Evolutionary conservation across 2,113 vertebrate species (phyloP).

Genomic region (Leptosomus discolor): DNA sequence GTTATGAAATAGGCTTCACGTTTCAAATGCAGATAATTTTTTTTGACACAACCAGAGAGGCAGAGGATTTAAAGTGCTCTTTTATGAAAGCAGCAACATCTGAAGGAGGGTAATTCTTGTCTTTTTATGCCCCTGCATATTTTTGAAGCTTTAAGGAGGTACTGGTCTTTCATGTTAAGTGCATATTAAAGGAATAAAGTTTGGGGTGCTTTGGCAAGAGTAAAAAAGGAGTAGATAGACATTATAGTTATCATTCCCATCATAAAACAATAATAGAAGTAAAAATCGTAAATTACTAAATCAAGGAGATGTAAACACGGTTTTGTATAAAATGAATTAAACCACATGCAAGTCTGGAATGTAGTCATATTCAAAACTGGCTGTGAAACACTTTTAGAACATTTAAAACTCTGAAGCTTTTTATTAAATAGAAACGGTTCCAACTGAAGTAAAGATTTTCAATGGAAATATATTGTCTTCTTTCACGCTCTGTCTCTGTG

Average conservation of each 20-base stretch:
- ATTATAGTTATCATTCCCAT: conserved; percentile 44
- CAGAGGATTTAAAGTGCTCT: conserved; percentile 23
- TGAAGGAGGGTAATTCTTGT: conserved; percentile 55
- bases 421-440: background rate
- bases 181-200: conserved; percentile 32
- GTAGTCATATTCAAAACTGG: background rate
- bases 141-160: conserved; percentile 36
- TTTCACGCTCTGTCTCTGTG: background rate
- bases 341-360: conserved; percentile 48
- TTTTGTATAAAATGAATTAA: conserved; percentile 12
- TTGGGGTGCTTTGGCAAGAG: conserved; percentile 33
- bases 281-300: conserved; percentile 1
- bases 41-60: background rate
- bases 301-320: conserved; percentile 1
- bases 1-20: conserved; percentile 17
- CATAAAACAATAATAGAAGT: conserved; percentile 34
- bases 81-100: conserved; percentile 50
- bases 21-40: conserved; percentile 45
- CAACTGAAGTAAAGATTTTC: background rate
- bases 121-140: conserved; percentile 45
- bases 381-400: background rate
- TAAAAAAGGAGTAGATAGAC: conserved; percentile 27
- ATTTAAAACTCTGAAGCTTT: background rate
- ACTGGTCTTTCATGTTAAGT: conserved; percentile 39
- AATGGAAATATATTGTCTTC: background rate